Conservation (phyloP, 2,888 invertebrate species). For the Hemicrepidius hirtus region DNA sequence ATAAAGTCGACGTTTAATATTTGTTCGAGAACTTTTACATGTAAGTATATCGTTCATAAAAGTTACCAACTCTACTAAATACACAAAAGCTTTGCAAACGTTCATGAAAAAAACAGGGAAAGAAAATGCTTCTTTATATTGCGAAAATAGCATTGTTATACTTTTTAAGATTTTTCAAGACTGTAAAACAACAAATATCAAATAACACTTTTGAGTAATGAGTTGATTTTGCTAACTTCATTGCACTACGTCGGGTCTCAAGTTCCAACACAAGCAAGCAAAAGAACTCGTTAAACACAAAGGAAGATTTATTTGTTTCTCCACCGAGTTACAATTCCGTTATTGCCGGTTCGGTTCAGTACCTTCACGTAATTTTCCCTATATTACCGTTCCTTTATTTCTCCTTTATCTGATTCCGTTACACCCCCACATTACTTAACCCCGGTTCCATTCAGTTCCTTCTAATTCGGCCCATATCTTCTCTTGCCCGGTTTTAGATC, state of each 20-base stretch:
- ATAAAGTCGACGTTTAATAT: conserved; percentile 28
- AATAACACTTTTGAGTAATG: conserved; percentile 3
- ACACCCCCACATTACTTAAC: conserved; percentile 34
- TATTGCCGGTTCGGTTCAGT: conserved; percentile 35
- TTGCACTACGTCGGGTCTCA: background rate
- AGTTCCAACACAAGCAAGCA: conserved; percentile 5
- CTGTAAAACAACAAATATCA: background rate
- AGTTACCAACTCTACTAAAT: conserved; percentile 1
- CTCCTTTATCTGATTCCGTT: conserved; percentile 36
- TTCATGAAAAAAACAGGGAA: background rate
- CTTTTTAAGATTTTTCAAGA: background rate
- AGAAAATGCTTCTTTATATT: background rate
- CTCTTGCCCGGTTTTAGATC: background rate
- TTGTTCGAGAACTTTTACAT: conserved; percentile 26
- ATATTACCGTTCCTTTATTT: conserved; percentile 41
- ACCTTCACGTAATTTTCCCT: conserved; percentile 36
- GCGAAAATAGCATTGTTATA: background rate
- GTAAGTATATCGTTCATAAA: conserved; percentile 24
- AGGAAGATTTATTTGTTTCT: conserved; percentile 34
- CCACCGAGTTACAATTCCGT: conserved; percentile 29
- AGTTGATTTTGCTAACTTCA: conserved; percentile 1
- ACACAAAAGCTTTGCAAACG: background rate
- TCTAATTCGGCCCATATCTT: conserved; percentile 29
- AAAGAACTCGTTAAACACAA: conserved; percentile 28
- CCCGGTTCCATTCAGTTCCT: conserved; percentile 26